Base-by-base conservation (phyloP, 2,888 invertebrate genomes). In the Caenorhabditis sp. region DNA sequence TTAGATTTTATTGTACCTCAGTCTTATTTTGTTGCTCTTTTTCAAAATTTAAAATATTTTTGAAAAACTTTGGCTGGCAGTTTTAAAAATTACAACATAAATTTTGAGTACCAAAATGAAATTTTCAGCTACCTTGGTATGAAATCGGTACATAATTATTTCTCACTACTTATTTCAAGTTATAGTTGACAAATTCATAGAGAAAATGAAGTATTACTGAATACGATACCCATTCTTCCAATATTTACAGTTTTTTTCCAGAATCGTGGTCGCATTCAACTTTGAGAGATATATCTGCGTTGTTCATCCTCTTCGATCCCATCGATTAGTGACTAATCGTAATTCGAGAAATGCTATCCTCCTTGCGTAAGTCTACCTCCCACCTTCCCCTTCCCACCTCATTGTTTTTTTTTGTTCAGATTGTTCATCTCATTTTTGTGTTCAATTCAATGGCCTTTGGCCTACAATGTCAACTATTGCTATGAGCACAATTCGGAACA, bases 281-380 rank as follows among this genome's bases (percentile, higher is more conserved):
- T 70, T 88, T 21, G 87, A 87, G 68, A 72, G 87, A n/a, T 87
- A 86, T 71, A 80, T 87, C 20, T 87, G 84, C 65, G 87, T 87
- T n/a, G 85, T 86, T 52, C 81, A 80, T 61, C 87, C 87, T 7
- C 69, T 87, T 43, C 78, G 81, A 54, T 83, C 85, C 1, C 83
- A 84, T 75, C 76, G 84, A 26, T 63, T 82, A 52, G 84, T 87
- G 62, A 85, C 84, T 8, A 78, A 81, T 17, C 72, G 80, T 50
- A 77, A 79, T 20, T 79, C 79, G 38, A 72, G 80, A 50, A 68
- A 73, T 43, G 82, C 86, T 10, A 80, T 86, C 59, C 59, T 57
- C 20, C 67, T 70, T 20, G 75, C 81, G 82, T 82, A 57, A 74
- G 77, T 31, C 10, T n/a, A n/a, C n/a, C n/a, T n/a, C n/a, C n/a